A percentile compares a stretch with the other conserved stretches of the same genome.
phyloP scores from a whole-genome alignment of 2,888 invertebrate genomes.

The Xestobium rufovillosum region DNA sequence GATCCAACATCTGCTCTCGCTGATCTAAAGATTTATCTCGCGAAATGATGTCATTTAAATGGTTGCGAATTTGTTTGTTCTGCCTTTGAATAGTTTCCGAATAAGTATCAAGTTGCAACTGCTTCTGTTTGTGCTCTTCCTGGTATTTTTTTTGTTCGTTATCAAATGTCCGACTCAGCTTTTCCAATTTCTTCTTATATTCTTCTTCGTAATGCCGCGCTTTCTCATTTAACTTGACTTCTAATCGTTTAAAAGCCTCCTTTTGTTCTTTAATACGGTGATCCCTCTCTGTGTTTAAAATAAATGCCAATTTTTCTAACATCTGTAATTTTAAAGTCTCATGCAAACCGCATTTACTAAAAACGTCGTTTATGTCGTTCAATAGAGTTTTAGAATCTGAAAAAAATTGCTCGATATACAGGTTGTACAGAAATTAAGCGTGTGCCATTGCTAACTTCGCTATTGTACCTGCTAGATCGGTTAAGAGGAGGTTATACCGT shows the following conservation, averaged over 20 bases:
- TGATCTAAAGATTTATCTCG: background rate
- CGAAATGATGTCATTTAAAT: background rate
- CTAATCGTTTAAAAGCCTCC: background rate
- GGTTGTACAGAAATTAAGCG: too few species aligned
- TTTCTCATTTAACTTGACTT: slow-evolving; percentile 2
- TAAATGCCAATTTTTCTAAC: background rate
- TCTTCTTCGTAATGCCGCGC: background rate
- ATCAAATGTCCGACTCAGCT: background rate
- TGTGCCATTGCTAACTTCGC: too few species aligned
- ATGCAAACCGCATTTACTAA: too few species aligned
- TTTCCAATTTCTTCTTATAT: background rate
- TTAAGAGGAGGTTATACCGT: too few species aligned
- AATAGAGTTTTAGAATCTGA: too few species aligned
- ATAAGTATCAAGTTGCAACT: background rate
- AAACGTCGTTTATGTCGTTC: too few species aligned
- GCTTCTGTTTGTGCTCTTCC: slow-evolving; percentile 1
- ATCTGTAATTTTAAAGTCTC: too few species aligned
- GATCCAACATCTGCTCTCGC: background rate
- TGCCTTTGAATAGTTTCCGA: background rate
- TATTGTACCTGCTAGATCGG: too few species aligned
- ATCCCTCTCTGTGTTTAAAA: background rate
- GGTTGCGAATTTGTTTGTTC: background rate
- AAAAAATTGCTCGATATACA: too few species aligned
- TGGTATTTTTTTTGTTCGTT: background rate
- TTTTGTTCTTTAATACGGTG: background rate